A percentile compares a stretch with the other conserved stretches of the same genome.
Evolutionary conservation across 1,140 invertebrate genomes (phyloP).

Genomic region (Camponotus pennsylvanicus): DNA sequence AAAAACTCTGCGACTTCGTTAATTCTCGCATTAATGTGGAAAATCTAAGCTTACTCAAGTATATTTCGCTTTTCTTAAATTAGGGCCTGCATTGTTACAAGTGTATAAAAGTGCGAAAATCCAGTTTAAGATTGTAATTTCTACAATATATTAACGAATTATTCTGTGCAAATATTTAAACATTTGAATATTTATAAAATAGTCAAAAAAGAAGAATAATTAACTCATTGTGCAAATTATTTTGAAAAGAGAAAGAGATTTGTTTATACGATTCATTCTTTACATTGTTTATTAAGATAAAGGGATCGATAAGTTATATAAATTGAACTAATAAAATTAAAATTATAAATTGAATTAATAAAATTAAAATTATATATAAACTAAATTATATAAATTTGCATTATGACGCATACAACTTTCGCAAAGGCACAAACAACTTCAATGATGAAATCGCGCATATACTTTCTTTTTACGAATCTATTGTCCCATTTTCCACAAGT

Average conservation of each 20-base stretch:
- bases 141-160: neutral
- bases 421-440: neutral
- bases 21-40: conserved; percentile 14
- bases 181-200: neutral
- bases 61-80: neutral
- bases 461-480: conserved; percentile 67
- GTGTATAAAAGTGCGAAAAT: neutral
- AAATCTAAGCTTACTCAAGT: conserved; percentile 28
- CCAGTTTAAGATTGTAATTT: neutral
- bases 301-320: neutral
- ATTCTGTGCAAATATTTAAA: neutral
- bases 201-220: neutral
- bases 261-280: neutral
- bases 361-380: no score
- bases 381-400: neutral
- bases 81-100: neutral
- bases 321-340: no score
- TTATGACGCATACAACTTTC: neutral
- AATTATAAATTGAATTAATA: no score
- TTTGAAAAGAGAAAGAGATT: neutral
- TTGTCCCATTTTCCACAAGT: conserved; percentile 40
- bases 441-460: conserved; percentile 50
- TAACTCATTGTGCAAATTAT: neutral
- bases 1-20: conserved; percentile 16
- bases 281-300: neutral